Evolutionary conservation across 2,113 vertebrate species (phyloP).

Genomic region (Eurypyga helias): DNA sequence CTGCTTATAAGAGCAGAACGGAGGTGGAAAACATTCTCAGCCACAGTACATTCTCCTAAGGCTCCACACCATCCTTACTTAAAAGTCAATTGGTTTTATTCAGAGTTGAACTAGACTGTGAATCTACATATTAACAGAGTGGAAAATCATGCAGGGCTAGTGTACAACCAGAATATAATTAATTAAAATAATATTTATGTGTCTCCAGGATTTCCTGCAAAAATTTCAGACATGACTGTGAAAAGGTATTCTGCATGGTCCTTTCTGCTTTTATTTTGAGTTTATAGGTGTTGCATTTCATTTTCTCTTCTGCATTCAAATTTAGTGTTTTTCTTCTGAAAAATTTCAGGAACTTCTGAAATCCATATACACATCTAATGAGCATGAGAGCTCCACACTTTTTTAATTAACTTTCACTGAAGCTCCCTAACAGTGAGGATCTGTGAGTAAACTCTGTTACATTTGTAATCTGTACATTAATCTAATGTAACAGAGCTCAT

Average conservation of each 20-base stretch:
- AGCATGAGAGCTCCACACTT: background rate
- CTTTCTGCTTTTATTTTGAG: background rate
- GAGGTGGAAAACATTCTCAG: background rate
- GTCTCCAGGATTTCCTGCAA: background rate
- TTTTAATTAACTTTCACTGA: background rate
- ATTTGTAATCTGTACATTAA: background rate
- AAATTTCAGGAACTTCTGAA: background rate
- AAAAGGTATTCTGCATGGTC: fast-evolving
- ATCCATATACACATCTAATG: background rate
- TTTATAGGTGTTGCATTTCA: background rate
- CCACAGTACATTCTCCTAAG: background rate
- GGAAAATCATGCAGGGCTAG: background rate
- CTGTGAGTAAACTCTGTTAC: background rate
- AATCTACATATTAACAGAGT: fast-evolving
- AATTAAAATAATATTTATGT: background rate
- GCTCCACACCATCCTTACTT: background rate
- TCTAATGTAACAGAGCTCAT: background rate
- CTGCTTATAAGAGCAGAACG: background rate
- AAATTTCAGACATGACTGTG: background rate
- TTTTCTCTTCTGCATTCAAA: background rate
- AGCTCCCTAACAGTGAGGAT: background rate
- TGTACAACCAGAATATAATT: background rate
- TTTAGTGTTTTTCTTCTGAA: background rate
- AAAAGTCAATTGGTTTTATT: background rate
- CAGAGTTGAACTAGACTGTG: background rate